phyloP scores from a whole-genome alignment of 1,140 invertebrate species.

The Brachionus rubens region DNA sequence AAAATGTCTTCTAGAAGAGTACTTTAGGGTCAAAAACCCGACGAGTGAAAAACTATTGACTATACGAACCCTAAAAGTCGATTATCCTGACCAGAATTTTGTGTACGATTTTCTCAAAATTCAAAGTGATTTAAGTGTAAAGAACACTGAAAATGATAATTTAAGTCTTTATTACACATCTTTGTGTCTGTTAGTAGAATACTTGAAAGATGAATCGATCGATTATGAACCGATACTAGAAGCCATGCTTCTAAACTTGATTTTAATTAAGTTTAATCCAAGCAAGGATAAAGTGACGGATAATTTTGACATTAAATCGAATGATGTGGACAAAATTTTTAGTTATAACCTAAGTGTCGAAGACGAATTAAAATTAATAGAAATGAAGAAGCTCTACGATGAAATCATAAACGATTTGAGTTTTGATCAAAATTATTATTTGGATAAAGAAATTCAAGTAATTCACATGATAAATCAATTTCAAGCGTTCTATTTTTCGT shows the following conservation, averaged over 20 bases:
- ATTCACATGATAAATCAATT: constrained; percentile 15
- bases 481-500: constrained; percentile 6
- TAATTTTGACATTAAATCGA: not conserved
- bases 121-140: not conserved
- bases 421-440: constrained; percentile 1
- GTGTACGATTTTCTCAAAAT: not conserved
- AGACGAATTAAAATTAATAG: not conserved
- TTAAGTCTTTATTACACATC: not conserved
- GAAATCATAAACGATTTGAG: not conserved
- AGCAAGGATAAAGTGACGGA: too few species aligned
- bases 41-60: not conserved
- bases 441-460: not conserved
- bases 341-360: not conserved
- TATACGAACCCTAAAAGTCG: not conserved
- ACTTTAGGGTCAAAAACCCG: constrained; percentile 13
- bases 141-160: not conserved
- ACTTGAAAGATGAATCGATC: not conserved
- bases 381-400: not conserved
- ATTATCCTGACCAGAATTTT: not conserved
- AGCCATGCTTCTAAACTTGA: constrained; percentile 7
- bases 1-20: not conserved
- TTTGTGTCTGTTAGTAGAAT: not conserved
- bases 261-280: not conserved
- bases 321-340: constrained; percentile 4
- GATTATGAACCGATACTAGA: not conserved